Conservation (phyloP, 2,113 vertebrate species). For the Lucifuga dentata region DNA sequence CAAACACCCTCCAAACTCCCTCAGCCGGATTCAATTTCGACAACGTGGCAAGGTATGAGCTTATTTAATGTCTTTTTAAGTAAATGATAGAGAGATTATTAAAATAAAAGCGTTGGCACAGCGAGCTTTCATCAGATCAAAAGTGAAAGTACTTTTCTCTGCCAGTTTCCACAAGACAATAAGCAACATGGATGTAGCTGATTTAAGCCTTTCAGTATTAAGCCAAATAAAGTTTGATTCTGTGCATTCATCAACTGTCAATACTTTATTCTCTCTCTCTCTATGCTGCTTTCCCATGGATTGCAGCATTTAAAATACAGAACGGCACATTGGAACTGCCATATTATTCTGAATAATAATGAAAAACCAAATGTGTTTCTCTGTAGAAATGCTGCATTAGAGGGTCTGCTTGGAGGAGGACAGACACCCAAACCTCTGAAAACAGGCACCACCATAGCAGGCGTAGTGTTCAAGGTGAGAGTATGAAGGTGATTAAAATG, state of each 20-base stretch:
- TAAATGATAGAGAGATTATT: accelerated
- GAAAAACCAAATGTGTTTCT: no score
- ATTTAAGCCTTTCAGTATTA: no score
- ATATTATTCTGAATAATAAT: no score
- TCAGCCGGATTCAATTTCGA: conserved; percentile 80
- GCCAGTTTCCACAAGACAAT: background rate
- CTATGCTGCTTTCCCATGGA: background rate
- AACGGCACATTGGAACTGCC: no score
- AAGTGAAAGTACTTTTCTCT: conserved; percentile 72
- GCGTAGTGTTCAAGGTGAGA: conserved; percentile 79
- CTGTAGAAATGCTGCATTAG: conserved; percentile 72
- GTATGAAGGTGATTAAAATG: no score
- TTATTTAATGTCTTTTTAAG: background rate
- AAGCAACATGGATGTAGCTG: no score
- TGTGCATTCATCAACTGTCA: background rate
- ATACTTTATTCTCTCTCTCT: no score
- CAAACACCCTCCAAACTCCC: conserved; percentile 65
- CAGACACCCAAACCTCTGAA: conserved; percentile 72
- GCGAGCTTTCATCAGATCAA: background rate
- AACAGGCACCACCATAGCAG: conserved; percentile 84
- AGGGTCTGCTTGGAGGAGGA: conserved; percentile 49
- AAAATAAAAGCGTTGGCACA: accelerated
- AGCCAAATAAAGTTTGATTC: no score
- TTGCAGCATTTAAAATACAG: no score
- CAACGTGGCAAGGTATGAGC: conserved; percentile 64